A percentile compares a stretch with the other conserved stretches of the same genome.
These are phyloP conservation scores for Furnarius figulus DNA, from an alignment of 2,113 vertebrate species.

Conservation along the genomic window DNA sequence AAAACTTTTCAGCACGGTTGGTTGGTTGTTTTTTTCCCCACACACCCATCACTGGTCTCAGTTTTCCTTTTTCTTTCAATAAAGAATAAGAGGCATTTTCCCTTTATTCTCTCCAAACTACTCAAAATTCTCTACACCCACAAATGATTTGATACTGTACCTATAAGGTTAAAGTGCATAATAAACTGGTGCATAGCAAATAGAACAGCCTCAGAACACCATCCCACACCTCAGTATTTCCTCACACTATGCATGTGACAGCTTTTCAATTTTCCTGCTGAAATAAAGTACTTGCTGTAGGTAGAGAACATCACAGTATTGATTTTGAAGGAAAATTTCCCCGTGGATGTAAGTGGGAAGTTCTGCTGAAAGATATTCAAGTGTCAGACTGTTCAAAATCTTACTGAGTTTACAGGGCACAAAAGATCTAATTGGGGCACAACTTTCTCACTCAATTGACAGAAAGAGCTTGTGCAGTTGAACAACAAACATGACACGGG, in stretches of 20 bases:
- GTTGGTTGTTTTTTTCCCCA: fast-evolving
- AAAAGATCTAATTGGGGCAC: neutral
- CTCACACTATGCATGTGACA: neutral
- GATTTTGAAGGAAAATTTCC: neutral
- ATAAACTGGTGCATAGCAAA: neutral
- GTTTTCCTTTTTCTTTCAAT: neutral
- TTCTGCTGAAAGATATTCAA: neutral
- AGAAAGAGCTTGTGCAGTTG: neutral
- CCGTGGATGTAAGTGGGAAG: neutral
- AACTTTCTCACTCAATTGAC: neutral
- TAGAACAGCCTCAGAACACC: neutral
- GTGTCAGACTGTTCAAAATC: neutral
- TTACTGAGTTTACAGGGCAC: neutral
- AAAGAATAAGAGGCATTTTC: neutral
- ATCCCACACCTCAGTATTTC: neutral
- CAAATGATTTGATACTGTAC: neutral
- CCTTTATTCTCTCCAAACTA: neutral
- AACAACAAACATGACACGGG: neutral
- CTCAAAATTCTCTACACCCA: neutral
- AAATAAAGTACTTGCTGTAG: neutral
- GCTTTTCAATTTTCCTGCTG: neutral
- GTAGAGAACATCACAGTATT: neutral
- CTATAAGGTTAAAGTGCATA: neutral
- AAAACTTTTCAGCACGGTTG: neutral
- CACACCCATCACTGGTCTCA: neutral